These are phyloP conservation scores for Psilanteris sp. DNA, from an alignment of 1,140 invertebrate genomes.

Conservation along the genomic window DNA sequence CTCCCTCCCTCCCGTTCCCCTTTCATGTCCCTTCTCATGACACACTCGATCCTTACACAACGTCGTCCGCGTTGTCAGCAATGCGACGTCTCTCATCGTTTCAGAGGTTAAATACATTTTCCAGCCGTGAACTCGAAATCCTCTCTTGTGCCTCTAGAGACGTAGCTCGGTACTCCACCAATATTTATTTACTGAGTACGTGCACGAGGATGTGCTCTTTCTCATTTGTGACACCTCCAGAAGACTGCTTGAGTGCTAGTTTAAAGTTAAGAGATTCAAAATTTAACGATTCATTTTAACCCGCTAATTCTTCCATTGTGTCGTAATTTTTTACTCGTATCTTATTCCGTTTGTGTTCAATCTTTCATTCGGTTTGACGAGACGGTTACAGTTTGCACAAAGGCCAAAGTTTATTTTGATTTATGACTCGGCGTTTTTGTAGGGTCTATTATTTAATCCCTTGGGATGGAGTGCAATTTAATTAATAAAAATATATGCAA, in stretches of 20 bases:
- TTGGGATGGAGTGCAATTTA: no score
- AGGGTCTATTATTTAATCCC: no score
- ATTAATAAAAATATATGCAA: no score
- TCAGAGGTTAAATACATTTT: slow-evolving; percentile 64
- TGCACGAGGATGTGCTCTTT: slow-evolving; percentile 23
- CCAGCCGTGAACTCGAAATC: slow-evolving; percentile 39
- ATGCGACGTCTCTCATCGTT: slow-evolving; percentile 39
- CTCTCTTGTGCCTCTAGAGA: slow-evolving; percentile 17
- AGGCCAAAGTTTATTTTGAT: no score
- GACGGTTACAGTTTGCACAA: no score
- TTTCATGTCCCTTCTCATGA: slow-evolving; percentile 4
- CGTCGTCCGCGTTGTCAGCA: slow-evolving; percentile 33
- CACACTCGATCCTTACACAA: slow-evolving; percentile 29
- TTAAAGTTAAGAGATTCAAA: slow-evolving; percentile 67
- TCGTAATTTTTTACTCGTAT: no score
- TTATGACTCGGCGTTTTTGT: no score
- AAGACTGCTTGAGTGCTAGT: slow-evolving; percentile 38
- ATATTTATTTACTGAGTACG: slow-evolving; percentile 70
- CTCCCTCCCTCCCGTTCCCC: neutral
- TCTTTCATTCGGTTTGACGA: no score
- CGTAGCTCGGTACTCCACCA: slow-evolving; percentile 50
- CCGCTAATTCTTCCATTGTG: slow-evolving; percentile 73
- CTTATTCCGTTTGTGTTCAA: no score
- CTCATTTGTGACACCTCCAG: slow-evolving; percentile 40
- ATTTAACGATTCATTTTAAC: slow-evolving; percentile 65